Evolutionary conservation across 2,888 invertebrate genomes (phyloP).

Genomic region (Megamerina dolium): DNA sequence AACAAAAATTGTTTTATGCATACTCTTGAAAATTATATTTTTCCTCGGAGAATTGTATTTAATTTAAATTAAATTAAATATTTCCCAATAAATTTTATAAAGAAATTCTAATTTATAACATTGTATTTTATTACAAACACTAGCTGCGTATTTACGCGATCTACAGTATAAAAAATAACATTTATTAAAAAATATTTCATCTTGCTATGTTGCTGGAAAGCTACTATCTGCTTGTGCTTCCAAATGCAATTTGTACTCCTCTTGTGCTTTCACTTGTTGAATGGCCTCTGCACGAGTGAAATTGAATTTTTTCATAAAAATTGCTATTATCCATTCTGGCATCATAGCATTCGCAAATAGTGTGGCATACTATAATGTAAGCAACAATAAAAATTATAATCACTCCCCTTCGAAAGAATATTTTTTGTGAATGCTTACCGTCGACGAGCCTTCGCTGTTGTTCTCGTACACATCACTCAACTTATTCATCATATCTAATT

Average conservation of each 20-base stretch:
- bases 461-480: conserved; percentile 13
- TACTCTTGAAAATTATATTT: no score
- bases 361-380: conserved; percentile 30
- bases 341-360: conserved; percentile 38
- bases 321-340: conserved; percentile 38
- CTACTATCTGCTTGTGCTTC: conserved; percentile 18
- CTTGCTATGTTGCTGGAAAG: no score
- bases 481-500: conserved; percentile 14
- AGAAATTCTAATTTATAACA: no score
- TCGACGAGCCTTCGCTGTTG: conserved; percentile 1
- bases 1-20: no score
- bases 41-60: no score
- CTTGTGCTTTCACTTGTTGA: conserved; percentile 33
- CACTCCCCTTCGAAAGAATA: no score
- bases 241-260: conserved; percentile 28
- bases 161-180: no score
- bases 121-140: no score
- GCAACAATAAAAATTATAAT: conserved; percentile 3
- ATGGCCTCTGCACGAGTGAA: conserved; percentile 31
- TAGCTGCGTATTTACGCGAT: no score
- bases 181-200: no score
- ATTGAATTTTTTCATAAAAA: conserved; percentile 37
- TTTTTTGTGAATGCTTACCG: neutral
- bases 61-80: no score
- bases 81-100: no score